A percentile compares a stretch with the other conserved stretches of the same genome.
Evolutionary conservation across 2,113 vertebrate genomes (phyloP).

Genomic region (Excalfactoria chinensis): DNA sequence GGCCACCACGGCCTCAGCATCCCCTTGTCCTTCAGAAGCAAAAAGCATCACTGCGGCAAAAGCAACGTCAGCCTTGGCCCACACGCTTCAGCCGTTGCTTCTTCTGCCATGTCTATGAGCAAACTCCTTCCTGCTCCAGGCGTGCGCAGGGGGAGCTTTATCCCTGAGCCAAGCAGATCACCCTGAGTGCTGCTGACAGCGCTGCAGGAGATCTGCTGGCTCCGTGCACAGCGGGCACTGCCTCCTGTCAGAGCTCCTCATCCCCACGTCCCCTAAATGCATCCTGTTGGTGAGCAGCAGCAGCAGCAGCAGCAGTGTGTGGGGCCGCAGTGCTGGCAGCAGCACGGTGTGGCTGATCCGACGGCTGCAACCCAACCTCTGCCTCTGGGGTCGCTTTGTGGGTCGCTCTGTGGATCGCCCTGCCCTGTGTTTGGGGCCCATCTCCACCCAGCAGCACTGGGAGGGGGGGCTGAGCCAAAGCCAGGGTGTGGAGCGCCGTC

Average conservation of each 20-base stretch:
- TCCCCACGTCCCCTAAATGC: not conserved
- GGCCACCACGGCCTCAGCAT: not conserved
- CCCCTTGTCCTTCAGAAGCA: not conserved
- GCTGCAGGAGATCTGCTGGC: accelerated
- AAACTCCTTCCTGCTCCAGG: not conserved
- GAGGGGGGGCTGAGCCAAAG: not conserved
- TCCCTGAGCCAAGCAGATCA: not conserved
- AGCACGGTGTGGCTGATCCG: accelerated
- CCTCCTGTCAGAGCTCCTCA: slow-evolving; percentile 3
- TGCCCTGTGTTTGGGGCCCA: not conserved
- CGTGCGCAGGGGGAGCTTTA: too few species aligned
- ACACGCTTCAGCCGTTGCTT: not conserved
- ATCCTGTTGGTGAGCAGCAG: not conserved
- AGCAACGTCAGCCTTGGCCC: not conserved
- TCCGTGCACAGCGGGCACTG: not conserved
- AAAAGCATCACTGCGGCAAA: not conserved
- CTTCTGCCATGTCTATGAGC: accelerated
- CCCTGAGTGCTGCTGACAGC: slow-evolving; percentile 37
- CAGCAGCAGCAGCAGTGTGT: not conserved
- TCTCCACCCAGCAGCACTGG: not conserved
- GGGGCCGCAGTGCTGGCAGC: not conserved
- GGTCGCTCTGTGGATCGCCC: too few species aligned
- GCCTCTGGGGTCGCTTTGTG: not conserved
- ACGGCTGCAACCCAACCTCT: accelerated
- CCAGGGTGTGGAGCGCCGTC: not conserved